A percentile compares a stretch with the other conserved stretches of the same genome.
Conservation (phyloP, 35 echinoderm and acorn worm genomes). For the Lytechinus variegatus region DNA sequence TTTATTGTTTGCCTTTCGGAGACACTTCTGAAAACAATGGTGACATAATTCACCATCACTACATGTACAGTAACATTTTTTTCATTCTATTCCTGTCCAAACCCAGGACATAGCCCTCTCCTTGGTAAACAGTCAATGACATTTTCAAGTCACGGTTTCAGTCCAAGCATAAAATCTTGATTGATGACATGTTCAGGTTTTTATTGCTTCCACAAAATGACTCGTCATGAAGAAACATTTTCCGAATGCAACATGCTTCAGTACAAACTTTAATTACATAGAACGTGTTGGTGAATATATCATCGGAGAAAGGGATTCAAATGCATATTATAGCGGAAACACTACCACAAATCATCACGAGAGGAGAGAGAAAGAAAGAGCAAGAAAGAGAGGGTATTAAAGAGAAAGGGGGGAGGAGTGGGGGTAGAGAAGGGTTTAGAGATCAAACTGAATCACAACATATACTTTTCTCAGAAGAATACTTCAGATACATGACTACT, state of each 20-base stretch:
- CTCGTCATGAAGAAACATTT: neutral
- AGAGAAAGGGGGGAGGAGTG: too few relatives aligned
- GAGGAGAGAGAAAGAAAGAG: neutral
- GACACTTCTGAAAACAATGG: too few relatives aligned
- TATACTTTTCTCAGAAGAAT: too few relatives aligned
- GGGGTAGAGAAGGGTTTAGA: too few relatives aligned
- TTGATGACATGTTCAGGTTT: neutral
- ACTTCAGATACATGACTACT: too few relatives aligned
- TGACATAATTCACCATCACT: too few relatives aligned
- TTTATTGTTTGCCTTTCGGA: too few relatives aligned
- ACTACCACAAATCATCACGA: neutral
- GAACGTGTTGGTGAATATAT: neutral
- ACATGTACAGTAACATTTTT: too few relatives aligned
- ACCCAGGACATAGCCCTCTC: neutral
- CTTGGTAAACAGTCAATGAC: neutral
- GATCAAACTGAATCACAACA: too few relatives aligned
- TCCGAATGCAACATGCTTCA: neutral
- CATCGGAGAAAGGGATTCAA: neutral
- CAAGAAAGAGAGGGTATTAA: too few relatives aligned
- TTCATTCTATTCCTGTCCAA: too few relatives aligned
- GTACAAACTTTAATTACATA: neutral
- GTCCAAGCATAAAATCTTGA: neutral
- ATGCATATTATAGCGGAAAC: neutral
- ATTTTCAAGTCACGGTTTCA: neutral
- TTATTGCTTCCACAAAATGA: neutral